These are phyloP conservation scores for Chaenocephalus aceratus DNA, from an alignment of 2,113 vertebrate genomes.

Conservation along the genomic window DNA sequence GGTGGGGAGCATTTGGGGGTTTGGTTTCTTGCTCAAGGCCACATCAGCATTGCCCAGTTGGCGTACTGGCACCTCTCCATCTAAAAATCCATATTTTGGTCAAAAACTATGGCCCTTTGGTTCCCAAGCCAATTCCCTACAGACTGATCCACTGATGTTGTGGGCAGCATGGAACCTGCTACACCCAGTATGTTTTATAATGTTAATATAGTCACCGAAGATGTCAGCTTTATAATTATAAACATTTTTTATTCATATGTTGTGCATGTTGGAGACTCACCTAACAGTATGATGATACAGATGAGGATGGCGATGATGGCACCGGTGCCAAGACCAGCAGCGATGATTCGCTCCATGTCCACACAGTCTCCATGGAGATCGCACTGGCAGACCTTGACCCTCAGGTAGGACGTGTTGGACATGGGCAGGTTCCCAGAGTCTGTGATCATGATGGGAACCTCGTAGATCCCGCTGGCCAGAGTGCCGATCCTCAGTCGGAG, in stretches of 20 bases:
- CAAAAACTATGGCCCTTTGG: too few species aligned
- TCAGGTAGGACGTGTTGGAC: conserved; percentile 91
- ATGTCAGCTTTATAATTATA: background rate
- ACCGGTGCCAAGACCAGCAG: conserved; percentile 93
- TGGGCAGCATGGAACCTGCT: too few species aligned
- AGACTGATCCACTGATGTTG: too few species aligned
- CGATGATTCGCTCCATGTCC: conserved; percentile 92
- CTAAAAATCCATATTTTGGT: too few species aligned
- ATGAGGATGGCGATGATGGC: conserved; percentile 97
- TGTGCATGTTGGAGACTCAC: conserved; percentile 80
- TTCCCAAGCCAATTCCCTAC: too few species aligned
- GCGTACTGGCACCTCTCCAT: too few species aligned
- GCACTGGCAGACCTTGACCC: conserved; percentile 97
- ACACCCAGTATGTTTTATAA: background rate
- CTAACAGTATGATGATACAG: conserved; percentile 95
- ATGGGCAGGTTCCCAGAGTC: conserved; percentile 96
- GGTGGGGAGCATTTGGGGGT: too few species aligned
- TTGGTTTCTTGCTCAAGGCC: too few species aligned
- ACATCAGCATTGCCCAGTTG: too few species aligned
- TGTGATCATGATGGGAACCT: conserved; percentile 94
- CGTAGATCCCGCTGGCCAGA: conserved; percentile 93
- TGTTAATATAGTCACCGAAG: background rate
- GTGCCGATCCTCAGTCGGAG: conserved; percentile 90
- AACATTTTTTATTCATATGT: background rate
- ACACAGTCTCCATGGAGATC: conserved; percentile 96